A percentile compares a stretch with the other conserved stretches of the same genome.
Evolutionary conservation across 2,113 vertebrate genomes (phyloP).

Genomic region (Phylloscopus trochiloides): DNA sequence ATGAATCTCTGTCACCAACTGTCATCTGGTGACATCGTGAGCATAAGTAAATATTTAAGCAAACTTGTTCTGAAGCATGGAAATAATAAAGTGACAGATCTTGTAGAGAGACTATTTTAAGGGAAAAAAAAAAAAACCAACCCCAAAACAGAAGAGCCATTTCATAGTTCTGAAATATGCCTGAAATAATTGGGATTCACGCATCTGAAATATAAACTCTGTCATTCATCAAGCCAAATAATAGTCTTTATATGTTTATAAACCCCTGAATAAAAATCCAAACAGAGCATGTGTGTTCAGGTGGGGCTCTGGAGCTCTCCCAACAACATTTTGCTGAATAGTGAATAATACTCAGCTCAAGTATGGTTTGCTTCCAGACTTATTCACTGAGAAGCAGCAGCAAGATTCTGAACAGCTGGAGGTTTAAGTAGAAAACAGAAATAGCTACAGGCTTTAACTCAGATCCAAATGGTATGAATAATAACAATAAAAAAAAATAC

Average conservation of each 20-base stretch:
- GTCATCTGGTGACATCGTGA: neutral
- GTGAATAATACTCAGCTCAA: conserved; percentile 77
- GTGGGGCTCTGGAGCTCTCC: conserved; percentile 55
- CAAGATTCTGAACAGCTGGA: conserved; percentile 77
- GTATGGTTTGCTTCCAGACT: conserved; percentile 65
- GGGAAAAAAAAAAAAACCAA: fast-evolving
- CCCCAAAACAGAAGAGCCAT: neutral
- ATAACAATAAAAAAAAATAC: conserved; percentile 75
- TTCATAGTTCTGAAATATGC: neutral
- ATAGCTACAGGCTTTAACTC: conserved; percentile 76
- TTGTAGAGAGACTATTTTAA: neutral
- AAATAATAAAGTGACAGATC: conserved; percentile 9
- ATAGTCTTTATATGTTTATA: conserved; percentile 24
- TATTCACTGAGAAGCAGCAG: conserved; percentile 64
- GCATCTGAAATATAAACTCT: conserved; percentile 24
- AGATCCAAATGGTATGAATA: conserved; percentile 76
- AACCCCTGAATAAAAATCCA: neutral
- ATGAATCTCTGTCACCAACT: conserved; percentile 21
- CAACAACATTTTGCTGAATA: conserved; percentile 69
- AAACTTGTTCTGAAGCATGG: neutral
- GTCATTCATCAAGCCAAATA: conserved; percentile 16
- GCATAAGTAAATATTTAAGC: conserved; percentile 10
- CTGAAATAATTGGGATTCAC: neutral
- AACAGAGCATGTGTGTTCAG: conserved; percentile 44
- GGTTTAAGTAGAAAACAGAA: conserved; percentile 80